Conservation (phyloP, 2,113 vertebrate species). For the Mustelus asterias region DNA sequence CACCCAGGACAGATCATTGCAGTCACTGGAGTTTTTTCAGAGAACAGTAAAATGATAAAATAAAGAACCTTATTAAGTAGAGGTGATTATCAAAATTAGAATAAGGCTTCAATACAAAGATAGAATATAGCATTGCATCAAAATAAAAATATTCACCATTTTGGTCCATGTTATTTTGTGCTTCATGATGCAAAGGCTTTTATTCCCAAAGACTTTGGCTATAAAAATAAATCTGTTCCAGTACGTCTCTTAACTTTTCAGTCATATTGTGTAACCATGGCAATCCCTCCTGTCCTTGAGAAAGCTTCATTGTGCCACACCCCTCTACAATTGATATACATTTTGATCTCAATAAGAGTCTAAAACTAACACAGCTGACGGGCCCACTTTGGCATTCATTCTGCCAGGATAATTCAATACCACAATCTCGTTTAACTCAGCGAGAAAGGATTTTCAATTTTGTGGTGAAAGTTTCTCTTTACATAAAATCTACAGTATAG, state of each 20-base stretch:
- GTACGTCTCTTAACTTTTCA: slow-evolving; percentile 48
- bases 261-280: slow-evolving; percentile 71
- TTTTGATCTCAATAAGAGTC: slow-evolving; percentile 71
- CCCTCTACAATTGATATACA: slow-evolving; percentile 67
- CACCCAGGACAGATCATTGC: neutral
- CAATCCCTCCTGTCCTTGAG: slow-evolving; percentile 62
- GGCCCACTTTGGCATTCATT: slow-evolving; percentile 69
- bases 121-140: neutral
- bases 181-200: neutral
- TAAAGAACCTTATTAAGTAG: neutral
- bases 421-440: neutral
- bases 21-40: neutral
- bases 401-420: slow-evolving; percentile 58
- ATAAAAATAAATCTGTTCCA: neutral
- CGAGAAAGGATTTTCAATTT: neutral
- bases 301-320: slow-evolving; percentile 67
- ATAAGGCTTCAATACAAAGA: neutral
- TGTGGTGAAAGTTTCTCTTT: neutral
- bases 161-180: neutral
- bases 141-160: neutral
- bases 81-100: neutral
- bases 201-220: neutral
- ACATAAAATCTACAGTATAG: neutral
- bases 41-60: neutral
- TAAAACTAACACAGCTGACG: slow-evolving; percentile 67